These are phyloP conservation scores for Emesis russula DNA, from an alignment of 2,888 invertebrate genomes.

Conservation along the genomic window DNA sequence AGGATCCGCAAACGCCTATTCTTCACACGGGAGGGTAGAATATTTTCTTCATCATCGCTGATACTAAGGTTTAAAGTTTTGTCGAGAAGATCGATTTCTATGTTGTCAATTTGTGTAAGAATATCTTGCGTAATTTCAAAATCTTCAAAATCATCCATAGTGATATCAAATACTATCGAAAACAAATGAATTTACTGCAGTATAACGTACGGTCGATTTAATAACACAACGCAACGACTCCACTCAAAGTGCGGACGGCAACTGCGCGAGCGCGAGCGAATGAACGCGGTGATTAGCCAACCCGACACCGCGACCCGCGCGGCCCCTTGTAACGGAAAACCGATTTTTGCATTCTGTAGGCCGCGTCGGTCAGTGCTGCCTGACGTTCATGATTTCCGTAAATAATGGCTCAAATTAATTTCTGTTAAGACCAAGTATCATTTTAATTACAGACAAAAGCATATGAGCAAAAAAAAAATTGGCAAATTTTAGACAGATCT, in stretches of 20 bases:
- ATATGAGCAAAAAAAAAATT: constrained; percentile 59
- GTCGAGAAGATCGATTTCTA: constrained; percentile 62
- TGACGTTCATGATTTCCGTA: constrained; percentile 78
- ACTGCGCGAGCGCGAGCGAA: constrained; percentile 49
- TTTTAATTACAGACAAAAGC: too few relatives aligned
- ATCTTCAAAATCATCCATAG: constrained; percentile 70
- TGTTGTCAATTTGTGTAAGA: constrained; percentile 73
- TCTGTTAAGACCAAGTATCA: too few relatives aligned
- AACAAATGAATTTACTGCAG: constrained; percentile 18
- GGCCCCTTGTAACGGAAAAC: constrained; percentile 68
- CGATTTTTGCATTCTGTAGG: constrained; percentile 62
- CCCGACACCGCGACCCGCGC: constrained; percentile 79
- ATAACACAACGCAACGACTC: constrained; percentile 54
- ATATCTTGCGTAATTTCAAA: constrained; percentile 80
- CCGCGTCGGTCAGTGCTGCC: constrained; percentile 51
- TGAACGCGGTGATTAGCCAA: constrained; percentile 37
- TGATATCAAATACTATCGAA: constrained; percentile 46
- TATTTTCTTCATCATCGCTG: constrained; percentile 75
- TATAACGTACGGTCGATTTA: constrained; percentile 28
- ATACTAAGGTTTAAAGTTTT: constrained; percentile 67
- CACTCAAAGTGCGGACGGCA: constrained; percentile 52
- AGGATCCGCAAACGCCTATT: too few relatives aligned
- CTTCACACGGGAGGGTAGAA: constrained; percentile 21
- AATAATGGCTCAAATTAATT: constrained; percentile 73
- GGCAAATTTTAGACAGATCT: constrained; percentile 45